Percentiles rank a stretch among this genome's conserved stretches.
Evolutionary conservation across 2,113 vertebrate species (phyloP).

Genomic region (Stercorarius parasiticus): DNA sequence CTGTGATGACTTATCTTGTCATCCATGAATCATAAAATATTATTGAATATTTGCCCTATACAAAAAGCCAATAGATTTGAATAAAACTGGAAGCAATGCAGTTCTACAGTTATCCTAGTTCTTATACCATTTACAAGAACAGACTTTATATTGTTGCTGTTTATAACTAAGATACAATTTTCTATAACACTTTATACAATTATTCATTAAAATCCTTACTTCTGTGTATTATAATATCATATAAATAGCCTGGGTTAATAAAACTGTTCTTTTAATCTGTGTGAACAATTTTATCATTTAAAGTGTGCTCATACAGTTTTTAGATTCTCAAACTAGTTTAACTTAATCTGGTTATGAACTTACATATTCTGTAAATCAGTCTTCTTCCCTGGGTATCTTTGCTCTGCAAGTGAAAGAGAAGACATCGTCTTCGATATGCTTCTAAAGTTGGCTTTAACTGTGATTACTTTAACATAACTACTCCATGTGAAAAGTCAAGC

Average conservation of each 20-base stretch:
- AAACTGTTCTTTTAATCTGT: not conserved
- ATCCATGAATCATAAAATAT: not conserved
- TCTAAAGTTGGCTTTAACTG: not conserved
- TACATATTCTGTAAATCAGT: not conserved
- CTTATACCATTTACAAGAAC: not conserved
- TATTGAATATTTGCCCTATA: not conserved
- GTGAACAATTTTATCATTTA: not conserved
- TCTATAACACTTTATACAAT: not conserved
- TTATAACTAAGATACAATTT: not conserved
- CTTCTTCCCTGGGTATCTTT: not conserved
- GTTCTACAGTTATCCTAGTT: not conserved
- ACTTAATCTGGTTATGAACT: not conserved
- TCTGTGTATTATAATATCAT: not conserved
- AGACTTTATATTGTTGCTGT: not conserved
- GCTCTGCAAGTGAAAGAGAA: not conserved
- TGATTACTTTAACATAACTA: not conserved
- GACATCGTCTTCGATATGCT: not conserved
- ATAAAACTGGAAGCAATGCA: not conserved
- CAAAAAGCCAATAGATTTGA: not conserved
- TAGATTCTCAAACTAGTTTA: not conserved
- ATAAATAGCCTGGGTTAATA: not conserved
- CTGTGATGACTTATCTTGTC: not conserved
- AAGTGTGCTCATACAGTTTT: not conserved
- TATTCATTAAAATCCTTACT: not conserved
- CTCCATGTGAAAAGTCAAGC: not conserved